phyloP scores from a whole-genome alignment of 2,888 invertebrate species.

The Nysson spinosus region DNA sequence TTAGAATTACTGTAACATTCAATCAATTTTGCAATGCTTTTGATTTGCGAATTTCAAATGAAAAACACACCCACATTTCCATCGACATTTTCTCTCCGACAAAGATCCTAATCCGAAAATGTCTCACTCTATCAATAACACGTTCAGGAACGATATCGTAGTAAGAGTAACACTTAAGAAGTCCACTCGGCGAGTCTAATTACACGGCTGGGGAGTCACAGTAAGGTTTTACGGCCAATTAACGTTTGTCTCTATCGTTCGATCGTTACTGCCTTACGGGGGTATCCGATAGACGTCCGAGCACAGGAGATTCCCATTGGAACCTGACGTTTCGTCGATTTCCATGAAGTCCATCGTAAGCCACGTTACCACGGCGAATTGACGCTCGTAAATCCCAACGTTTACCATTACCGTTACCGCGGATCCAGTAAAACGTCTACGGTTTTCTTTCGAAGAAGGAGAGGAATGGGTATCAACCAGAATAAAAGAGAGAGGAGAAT shows the following conservation, averaged over 20 bases:
- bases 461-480: not conserved
- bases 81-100: slow-evolving; percentile 14
- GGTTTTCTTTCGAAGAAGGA: too few relatives aligned
- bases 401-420: slow-evolving; percentile 67
- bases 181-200: slow-evolving; percentile 48
- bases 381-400: slow-evolving; percentile 64
- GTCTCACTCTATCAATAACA: slow-evolving; percentile 33
- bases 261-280: slow-evolving; percentile 20
- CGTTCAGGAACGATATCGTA: slow-evolving; percentile 21
- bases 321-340: slow-evolving; percentile 45
- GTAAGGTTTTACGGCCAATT: slow-evolving; percentile 50
- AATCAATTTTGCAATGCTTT: too few relatives aligned
- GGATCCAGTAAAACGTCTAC: too few relatives aligned
- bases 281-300: slow-evolving; percentile 8
- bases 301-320: slow-evolving; percentile 13
- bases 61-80: too few relatives aligned
- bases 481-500: not conserved
- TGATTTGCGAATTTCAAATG: too few relatives aligned
- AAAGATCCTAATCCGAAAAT: not conserved
- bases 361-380: slow-evolving; percentile 47
- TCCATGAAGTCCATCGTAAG: slow-evolving; percentile 49
- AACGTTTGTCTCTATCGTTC: slow-evolving; percentile 46
- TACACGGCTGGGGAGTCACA: slow-evolving; percentile 33
- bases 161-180: slow-evolving; percentile 35
- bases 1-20: too few relatives aligned